A percentile compares a stretch with the other conserved stretches of the same genome.
These are phyloP conservation scores for Drosophila sordidula DNA, from an alignment of 2,888 invertebrate species.

Conservation along the genomic window DNA sequence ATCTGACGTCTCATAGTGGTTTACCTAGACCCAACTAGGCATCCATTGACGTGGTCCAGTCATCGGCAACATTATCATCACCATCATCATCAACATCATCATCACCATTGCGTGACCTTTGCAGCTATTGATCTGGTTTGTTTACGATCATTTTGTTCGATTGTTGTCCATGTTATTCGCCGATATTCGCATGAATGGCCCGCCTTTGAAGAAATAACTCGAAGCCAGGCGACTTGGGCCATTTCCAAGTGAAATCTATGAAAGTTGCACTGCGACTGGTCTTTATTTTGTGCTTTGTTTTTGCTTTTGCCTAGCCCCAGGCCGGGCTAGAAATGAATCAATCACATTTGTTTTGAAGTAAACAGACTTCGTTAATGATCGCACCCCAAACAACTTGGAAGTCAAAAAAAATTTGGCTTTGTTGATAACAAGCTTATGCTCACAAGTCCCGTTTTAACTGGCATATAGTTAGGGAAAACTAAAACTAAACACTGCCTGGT, in stretches of 20 bases:
- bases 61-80: conserved; percentile 41
- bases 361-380: conserved; percentile 29
- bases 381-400: conserved; percentile 2
- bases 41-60: conserved; percentile 59
- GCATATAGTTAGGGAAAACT: too few species aligned
- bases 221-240: conserved; percentile 52
- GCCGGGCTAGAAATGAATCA: conserved; percentile 29
- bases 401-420: neutral
- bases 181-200: conserved; percentile 55
- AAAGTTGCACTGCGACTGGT: conserved; percentile 58
- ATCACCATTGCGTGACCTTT: conserved; percentile 61
- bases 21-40: conserved; percentile 82
- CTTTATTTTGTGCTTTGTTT: conserved; percentile 6
- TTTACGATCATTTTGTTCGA: conserved; percentile 27
- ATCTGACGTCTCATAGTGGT: conserved; percentile 67
- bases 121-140: conserved; percentile 69
- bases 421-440: neutral
- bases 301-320: conserved; percentile 9
- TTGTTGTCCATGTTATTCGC: conserved; percentile 11
- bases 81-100: conserved; percentile 45
- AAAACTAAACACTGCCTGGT: too few species aligned
- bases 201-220: conserved; percentile 39
- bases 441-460: too few species aligned
- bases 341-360: conserved; percentile 11
- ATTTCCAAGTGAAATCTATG: conserved; percentile 78